Evolutionary conservation across 1,140 invertebrate genomes (phyloP), one percentile per base, ranked within the genome.

Genomic region (Cydia splendana): DNA sequence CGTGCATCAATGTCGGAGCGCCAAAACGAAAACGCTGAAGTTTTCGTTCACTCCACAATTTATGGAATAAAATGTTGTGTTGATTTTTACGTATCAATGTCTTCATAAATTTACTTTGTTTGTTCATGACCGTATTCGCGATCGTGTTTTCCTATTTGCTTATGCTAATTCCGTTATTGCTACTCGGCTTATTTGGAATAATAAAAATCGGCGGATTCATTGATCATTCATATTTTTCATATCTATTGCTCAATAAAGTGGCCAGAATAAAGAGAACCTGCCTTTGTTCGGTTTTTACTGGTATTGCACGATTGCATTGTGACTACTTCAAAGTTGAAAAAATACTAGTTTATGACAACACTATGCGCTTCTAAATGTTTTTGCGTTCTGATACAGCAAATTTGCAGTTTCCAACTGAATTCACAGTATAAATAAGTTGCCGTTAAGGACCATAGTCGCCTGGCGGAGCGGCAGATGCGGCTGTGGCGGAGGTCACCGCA

Each of bases 401-500:
- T 34, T 71, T 71, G 42, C 34, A 71, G 67, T 45, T 71, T 71
- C 15, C 34, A 42, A 71, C 30, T 34, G 67, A 38, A 71, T 38
- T 42, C 2, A 42, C 38, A 71, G 67, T 42, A 71, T 42, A 71
- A 34, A 71, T 38, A 71, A 42, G 15, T 42, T 18, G 15, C 57
- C 15, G 67, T 71, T 71, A 42, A 71, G 67, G n/a, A 6, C 38
- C 67, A 45, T 71, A 38, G 67, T 71, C 30, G 82, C 81, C 30
- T 76, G 75, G 57, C 73, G 45, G 80, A 74, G 83, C 82, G 87
- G 86, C 89, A 88, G 89, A 90, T 89, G 89, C 84, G 82, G 76
- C 81, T 77, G 84, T 18, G 67, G 85, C 67, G 67, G 85, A 81
- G 87, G 88, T 90, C 88, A 90, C 81, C 87, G 87, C 85, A 84